Evolutionary conservation across 2,797 vertebrate species (phyloP).

Genomic region (Neoniphon sammara): DNA sequence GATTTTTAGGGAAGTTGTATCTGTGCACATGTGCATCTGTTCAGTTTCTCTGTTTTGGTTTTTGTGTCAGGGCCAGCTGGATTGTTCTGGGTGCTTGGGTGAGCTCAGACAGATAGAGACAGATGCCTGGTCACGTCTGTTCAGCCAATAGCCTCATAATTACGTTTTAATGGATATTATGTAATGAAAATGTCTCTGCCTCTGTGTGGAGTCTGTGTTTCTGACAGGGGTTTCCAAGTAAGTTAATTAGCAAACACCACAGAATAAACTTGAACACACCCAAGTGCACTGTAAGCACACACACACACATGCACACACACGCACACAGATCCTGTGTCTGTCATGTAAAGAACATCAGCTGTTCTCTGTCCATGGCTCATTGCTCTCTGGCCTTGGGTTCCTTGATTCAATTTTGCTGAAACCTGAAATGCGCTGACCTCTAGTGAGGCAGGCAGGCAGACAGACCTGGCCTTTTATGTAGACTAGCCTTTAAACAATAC

Average conservation of each 20-base stretch:
- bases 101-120: conserved; percentile 38
- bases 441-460: conserved; percentile 45
- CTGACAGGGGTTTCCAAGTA: conserved; percentile 19
- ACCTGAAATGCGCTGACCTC: conserved; percentile 42
- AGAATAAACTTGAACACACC: conserved; percentile 36
- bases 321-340: not conserved
- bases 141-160: conserved; percentile 51
- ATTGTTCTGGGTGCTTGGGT: conserved; percentile 31
- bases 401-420: conserved; percentile 61
- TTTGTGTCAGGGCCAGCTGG: conserved; percentile 27
- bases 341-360: not conserved
- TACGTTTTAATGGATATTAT: conserved; percentile 61
- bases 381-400: conserved; percentile 24
- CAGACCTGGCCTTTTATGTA: conserved; percentile 66
- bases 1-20: conserved; percentile 19
- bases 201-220: conserved; percentile 27
- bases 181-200: conserved; percentile 46
- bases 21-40: conserved; percentile 21
- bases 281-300: not conserved
- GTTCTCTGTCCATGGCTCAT: conserved; percentile 18
- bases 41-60: conserved; percentile 44
- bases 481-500: conserved; percentile 64
- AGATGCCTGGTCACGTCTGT: conserved; percentile 43
- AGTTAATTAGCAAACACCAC: conserved; percentile 50
- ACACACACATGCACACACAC: conserved; percentile 1